Evolutionary conservation across 2,113 vertebrate species (phyloP).

Genomic region (Pterocles orientalis): DNA sequence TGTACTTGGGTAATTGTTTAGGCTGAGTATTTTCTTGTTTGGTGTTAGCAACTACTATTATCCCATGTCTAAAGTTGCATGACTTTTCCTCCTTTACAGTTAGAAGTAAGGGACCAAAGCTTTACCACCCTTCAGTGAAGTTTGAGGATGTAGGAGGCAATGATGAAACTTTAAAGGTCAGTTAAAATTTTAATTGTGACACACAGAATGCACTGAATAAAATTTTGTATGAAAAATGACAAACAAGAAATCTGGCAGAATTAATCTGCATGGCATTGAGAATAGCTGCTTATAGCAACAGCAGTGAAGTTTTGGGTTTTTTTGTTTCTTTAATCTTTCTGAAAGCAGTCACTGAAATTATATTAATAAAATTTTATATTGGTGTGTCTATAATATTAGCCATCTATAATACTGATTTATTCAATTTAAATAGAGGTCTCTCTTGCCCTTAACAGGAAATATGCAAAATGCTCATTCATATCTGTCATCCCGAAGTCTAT

Average conservation of each 20-base stretch:
- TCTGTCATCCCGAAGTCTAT: slow-evolving; percentile 93
- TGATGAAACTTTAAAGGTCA: slow-evolving; percentile 86
- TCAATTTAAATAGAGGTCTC: not conserved
- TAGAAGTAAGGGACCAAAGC: slow-evolving; percentile 72
- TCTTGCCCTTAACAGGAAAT: slow-evolving; percentile 80
- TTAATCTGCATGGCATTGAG: not conserved
- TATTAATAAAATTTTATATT: not conserved
- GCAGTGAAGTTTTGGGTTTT: not conserved
- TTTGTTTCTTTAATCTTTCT: not conserved
- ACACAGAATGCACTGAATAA: not conserved
- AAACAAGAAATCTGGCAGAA: not conserved
- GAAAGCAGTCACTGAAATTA: not conserved
- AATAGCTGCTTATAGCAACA: not conserved
- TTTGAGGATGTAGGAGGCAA: slow-evolving; percentile 95
- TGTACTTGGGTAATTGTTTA: not conserved
- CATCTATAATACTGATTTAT: not conserved
- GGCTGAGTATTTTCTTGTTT: not conserved
- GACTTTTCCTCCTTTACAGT: slow-evolving; percentile 63
- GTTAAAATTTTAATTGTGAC: not conserved
- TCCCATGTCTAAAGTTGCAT: not conserved
- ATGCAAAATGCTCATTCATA: slow-evolving; percentile 92
- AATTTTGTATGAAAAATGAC: not conserved
- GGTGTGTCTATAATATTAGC: not conserved
- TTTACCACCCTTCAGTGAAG: slow-evolving; percentile 81
- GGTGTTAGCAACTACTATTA: not conserved